Percentiles rank a stretch among this genome's conserved stretches.
These are phyloP conservation scores for Darevskia nairensis DNA, from an alignment of 2,797 vertebrate species.

Conservation along the genomic window DNA sequence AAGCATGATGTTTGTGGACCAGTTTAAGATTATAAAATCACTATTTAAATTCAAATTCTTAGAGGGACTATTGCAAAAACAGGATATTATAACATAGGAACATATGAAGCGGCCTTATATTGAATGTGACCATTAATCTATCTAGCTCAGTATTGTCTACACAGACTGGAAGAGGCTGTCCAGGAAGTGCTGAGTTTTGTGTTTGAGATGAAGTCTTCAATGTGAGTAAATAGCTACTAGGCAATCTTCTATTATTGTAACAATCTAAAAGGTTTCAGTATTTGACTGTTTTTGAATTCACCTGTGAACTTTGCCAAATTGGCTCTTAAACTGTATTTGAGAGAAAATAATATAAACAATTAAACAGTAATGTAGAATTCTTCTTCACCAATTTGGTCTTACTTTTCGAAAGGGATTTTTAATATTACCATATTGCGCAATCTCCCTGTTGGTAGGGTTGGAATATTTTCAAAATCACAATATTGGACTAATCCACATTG, in stretches of 20 bases:
- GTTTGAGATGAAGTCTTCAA: not conserved
- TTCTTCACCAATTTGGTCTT: not conserved
- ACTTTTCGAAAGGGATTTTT: not conserved
- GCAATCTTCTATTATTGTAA: not conserved
- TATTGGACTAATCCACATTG: too few species aligned
- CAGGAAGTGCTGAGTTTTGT: not conserved
- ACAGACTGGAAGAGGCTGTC: too few species aligned
- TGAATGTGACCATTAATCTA: too few species aligned
- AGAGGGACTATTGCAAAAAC: not conserved
- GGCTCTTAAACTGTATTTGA: not conserved
- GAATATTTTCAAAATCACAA: too few species aligned
- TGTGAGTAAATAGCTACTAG: not conserved
- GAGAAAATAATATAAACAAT: not conserved
- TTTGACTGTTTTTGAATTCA: conserved; percentile 7
- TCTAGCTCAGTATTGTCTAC: too few species aligned
- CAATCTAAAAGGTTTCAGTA: not conserved
- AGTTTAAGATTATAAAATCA: not conserved
- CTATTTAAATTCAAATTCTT: not conserved
- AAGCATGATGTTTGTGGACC: not conserved
- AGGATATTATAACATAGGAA: not conserved
- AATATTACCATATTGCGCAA: not conserved
- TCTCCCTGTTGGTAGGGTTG: not conserved
- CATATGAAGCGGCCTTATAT: too few species aligned
- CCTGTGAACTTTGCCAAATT: not conserved
- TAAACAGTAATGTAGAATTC: not conserved